phyloP scores from a whole-genome alignment of 2,888 invertebrate genomes.

The Drosophila recens region DNA sequence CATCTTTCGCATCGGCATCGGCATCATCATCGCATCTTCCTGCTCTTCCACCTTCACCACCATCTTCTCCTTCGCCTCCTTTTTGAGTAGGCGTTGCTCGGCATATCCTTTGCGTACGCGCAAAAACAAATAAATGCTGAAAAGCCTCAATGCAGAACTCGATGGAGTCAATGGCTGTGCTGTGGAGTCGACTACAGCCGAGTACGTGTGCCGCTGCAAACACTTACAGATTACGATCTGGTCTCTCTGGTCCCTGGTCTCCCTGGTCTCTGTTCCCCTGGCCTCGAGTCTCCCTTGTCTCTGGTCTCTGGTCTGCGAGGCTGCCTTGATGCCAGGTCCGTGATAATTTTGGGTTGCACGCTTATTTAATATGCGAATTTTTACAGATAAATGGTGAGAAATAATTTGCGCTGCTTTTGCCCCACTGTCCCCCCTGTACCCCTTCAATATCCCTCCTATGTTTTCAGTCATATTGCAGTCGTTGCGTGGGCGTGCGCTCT shows the following conservation, averaged over 20 bases:
- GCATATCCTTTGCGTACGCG: conserved; percentile 77
- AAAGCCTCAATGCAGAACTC: conserved; percentile 12
- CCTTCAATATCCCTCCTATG: neutral
- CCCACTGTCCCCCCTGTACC: conserved; percentile 17
- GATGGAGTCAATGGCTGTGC: conserved; percentile 22
- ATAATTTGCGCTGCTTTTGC: conserved; percentile 79
- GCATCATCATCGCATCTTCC: conserved; percentile 4
- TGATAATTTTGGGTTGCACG: conserved; percentile 84
- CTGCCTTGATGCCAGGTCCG: conserved; percentile 82
- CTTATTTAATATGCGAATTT: conserved; percentile 84
- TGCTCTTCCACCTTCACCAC: neutral
- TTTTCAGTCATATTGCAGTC: conserved; percentile 26
- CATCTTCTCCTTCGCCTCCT: conserved; percentile 3
- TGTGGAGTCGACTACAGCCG: conserved; percentile 40
- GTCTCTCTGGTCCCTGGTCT: conserved; percentile 18
- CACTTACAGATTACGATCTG: conserved; percentile 77
- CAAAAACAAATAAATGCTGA: conserved; percentile 75
- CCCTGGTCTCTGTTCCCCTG: conserved; percentile 1
- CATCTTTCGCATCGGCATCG: conserved; percentile 32
- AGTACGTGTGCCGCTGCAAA: conserved; percentile 63
- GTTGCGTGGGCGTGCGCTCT: conserved; percentile 68
- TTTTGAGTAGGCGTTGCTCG: conserved; percentile 65
- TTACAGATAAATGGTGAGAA: conserved; percentile 84
- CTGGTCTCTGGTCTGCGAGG: conserved; percentile 24
- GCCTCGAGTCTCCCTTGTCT: neutral